Percentiles rank a stretch among this genome's conserved stretches.
These are phyloP conservation scores for Neopelma chrysocephalum DNA, from an alignment of 2,797 vertebrate genomes.

Conservation along the genomic window DNA sequence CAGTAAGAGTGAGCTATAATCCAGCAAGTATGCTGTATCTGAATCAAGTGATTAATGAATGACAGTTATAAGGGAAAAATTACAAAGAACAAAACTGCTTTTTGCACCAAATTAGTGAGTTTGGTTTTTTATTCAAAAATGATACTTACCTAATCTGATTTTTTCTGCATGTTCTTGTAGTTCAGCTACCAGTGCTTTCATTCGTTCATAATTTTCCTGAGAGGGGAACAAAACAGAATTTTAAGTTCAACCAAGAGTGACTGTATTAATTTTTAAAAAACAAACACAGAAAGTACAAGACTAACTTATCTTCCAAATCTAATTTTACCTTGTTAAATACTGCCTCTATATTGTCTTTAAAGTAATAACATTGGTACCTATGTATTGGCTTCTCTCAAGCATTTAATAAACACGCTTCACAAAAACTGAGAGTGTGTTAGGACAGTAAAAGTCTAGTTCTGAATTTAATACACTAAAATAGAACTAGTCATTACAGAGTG, in stretches of 20 bases:
- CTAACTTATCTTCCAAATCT: neutral
- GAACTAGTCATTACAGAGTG: neutral
- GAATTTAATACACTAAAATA: neutral
- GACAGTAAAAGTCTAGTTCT: neutral
- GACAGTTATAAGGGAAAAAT: neutral
- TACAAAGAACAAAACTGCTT: neutral
- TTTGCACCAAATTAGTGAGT: neutral
- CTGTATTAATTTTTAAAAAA: neutral
- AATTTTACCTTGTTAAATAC: neutral
- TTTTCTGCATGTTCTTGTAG: slow-evolving; percentile 84
- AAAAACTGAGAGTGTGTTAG: neutral
- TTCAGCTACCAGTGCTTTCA: slow-evolving; percentile 87
- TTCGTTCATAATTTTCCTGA: slow-evolving; percentile 95
- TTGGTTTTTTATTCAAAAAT: neutral
- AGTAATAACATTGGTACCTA: neutral
- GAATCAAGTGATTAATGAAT: neutral
- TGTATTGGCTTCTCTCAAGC: neutral
- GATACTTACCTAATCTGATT: slow-evolving; percentile 85
- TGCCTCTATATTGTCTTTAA: neutral
- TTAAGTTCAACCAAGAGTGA: neutral
- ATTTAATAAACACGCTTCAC: neutral
- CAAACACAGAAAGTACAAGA: neutral
- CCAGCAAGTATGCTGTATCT: neutral
- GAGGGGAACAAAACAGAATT: neutral
- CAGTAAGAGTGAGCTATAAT: neutral